A percentile compares a stretch with the other conserved stretches of the same genome.
phyloP scores from a whole-genome alignment of 64 coral and sea anemone species.

The Actinia tenebrosa region DNA sequence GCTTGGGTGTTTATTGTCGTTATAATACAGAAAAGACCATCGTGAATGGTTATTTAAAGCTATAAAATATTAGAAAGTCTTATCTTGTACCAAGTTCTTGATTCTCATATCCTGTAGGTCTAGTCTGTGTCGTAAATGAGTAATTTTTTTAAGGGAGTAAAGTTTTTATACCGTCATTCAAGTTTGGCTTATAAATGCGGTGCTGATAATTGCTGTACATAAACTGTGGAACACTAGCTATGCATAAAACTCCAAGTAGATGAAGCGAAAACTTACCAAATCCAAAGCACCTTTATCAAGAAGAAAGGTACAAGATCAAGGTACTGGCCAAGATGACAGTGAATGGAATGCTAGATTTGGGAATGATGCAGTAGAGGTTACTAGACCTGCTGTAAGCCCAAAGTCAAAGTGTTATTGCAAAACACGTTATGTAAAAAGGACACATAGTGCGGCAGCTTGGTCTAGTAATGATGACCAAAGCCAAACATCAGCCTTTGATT shows the following conservation, averaged over 20 bases:
- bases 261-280: neutral
- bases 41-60: neutral
- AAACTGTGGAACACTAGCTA: neutral
- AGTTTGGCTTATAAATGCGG: neutral
- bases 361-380: neutral
- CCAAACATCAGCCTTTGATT: constrained; percentile 17
- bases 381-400: neutral
- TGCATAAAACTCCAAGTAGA: neutral
- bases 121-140: neutral
- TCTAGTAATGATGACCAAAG: neutral
- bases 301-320: neutral
- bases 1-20: neutral
- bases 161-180: neutral
- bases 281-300: neutral
- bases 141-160: neutral
- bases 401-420: constrained; percentile 5
- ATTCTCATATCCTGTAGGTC: no score
- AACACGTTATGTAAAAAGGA: neutral
- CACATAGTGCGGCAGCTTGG: neutral
- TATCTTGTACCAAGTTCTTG: no score
- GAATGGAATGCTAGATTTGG: neutral
- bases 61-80: no score
- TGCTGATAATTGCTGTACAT: neutral
- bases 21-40: neutral
- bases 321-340: neutral